Base-by-base conservation (phyloP, 2,797 vertebrate genomes). In the Manis pentadactyla region DNA sequence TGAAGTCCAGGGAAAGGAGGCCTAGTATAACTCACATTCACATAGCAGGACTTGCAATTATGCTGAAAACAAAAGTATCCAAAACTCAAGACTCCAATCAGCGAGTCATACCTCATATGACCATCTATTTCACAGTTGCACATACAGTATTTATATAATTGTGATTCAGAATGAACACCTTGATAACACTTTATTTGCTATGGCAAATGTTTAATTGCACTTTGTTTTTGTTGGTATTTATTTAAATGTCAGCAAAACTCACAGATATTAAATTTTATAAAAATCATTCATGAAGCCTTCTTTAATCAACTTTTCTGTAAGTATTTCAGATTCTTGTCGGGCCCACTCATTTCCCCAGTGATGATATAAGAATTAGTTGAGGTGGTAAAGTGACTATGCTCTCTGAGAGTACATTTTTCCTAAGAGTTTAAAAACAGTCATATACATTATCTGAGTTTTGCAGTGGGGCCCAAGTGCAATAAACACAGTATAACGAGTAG, bases 281-380 rank as follows among this genome's bases (percentile, higher is more conserved):
- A 93, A 91, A 89, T 95, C 82, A 94, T 88, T 97, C 59, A 93
- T 34, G 49, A 96, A 93, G 57, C 25, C 82, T 84, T 90, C 87
- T 90, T 92, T 89, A 97, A 94, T 97, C 92, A 97, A 71, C n/a
- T 94, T 94, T 96, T 88, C 29, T n/a, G 82, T 90, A 90, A 93
- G 42, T 81, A 63, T 86, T 97, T 96, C 51, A 66, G 64, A 95
- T 93, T 78, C 68, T 92, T 94, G 79, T 86, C 88, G 90, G 87
- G 14, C 68, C n/a, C 55, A 81, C 95, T 96, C 37, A 90, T 91
- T 91, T 94, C 29, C 87, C 75, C 69, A 61, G 31, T 53, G 15
- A 75, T 77, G 85, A 96, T 79, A 64, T 81, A 81, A 95, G 81
- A 90, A 88, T 84, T 78, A 55, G 57, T 93, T 90, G 90, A 87